phyloP scores from a whole-genome alignment of 1,140 invertebrate species.

The Heliconius melpomene region DNA sequence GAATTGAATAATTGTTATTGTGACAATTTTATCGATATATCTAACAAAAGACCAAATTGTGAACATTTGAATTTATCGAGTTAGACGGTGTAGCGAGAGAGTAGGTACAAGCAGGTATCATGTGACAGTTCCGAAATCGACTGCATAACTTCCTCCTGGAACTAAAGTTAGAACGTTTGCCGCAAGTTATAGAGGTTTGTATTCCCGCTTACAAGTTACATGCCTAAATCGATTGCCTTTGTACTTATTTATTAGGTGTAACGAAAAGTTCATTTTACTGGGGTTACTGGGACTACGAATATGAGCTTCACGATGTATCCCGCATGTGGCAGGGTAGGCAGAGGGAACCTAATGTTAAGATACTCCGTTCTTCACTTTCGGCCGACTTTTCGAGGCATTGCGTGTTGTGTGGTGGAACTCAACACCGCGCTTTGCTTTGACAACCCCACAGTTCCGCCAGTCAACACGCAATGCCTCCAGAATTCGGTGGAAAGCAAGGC shows the following conservation, averaged over 20 bases:
- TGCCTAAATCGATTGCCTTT: conserved; percentile 24
- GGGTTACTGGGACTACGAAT: too few species aligned
- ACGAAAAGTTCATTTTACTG: background rate
- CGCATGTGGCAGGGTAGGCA: too few species aligned
- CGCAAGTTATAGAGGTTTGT: conserved; percentile 29
- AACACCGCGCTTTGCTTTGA: too few species aligned
- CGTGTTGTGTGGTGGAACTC: too few species aligned
- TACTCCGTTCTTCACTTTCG: too few species aligned
- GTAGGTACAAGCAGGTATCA: conserved; percentile 41
- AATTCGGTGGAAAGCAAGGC: too few species aligned
- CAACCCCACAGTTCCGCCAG: too few species aligned
- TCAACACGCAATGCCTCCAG: too few species aligned
- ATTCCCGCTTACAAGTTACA: conserved; percentile 24
- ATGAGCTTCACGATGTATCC: too few species aligned
- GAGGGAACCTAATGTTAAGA: background rate
- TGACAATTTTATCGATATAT: too few species aligned
- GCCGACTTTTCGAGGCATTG: too few species aligned
- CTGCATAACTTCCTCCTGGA: conserved; percentile 51
- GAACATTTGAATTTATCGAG: conserved; percentile 47
- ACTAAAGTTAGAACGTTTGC: conserved; percentile 33
- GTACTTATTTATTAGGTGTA: background rate
- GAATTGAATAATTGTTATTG: too few species aligned
- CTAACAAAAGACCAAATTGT: conserved; percentile 14
- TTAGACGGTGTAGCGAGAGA: conserved; percentile 36
- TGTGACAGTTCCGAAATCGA: conserved; percentile 62